Base-by-base conservation (phyloP, 2,797 vertebrate genomes). In the Gallinago solitaria region DNA sequence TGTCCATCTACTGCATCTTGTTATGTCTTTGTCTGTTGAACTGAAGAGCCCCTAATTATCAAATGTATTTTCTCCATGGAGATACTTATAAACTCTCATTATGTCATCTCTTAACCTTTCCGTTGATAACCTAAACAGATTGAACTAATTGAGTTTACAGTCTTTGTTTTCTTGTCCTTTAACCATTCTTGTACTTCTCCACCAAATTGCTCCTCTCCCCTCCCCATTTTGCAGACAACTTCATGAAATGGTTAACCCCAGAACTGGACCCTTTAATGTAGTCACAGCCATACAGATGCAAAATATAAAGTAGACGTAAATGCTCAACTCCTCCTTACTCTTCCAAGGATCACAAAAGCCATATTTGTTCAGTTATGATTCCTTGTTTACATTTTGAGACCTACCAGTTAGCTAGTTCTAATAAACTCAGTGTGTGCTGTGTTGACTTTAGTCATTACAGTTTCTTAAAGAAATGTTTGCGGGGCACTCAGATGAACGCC, bases 61-160 rank as follows among this genome's bases (percentile, higher is more conserved):
- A 90, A 95, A 90, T n/a, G 11, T 39, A 63, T 91, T 86, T 65
- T 96, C 75, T 93, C 83, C 81, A 84, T 83, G 78, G 92, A 94
- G 71, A 96, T 80, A 77, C 45, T 89, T 89, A 70, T 25, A 94
- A 93, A 92, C 88, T 87, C 14, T 93, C 77, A 77, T 94, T 95
- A 95, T 85, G 81, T 95, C 86, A 97, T 95, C 63, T 93, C 63
- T 68, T 87, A 95, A 90, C 67, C 63, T 93, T 94, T 87, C 60
- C 50, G 94, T 96, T 95, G 90, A 94, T 90, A 95, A 96, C 80
- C 86, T 87, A 90, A 93, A 87, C 77, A 95, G 54, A 92, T 53
- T 93, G 83, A 94, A 94, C 33, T 69, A n/a, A 78, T 16, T 79
- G 77, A 95, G 56, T 82, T 82, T 90, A 61, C 21, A 87, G 13